These are phyloP conservation scores for Litoditis marina DNA, from an alignment of 2,888 invertebrate genomes.

Conservation along the genomic window DNA sequence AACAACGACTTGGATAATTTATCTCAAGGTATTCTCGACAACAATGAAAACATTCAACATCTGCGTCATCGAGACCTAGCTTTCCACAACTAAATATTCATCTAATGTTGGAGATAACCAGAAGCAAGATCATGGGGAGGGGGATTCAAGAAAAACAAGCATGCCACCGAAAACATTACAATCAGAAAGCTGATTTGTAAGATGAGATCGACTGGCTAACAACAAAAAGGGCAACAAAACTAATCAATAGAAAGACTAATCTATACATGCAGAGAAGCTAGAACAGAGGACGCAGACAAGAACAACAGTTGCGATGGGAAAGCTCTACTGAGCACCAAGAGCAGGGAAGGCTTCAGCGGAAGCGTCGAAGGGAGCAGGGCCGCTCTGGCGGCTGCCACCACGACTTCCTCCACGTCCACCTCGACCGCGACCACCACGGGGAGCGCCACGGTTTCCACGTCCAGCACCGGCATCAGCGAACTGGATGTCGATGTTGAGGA, in stretches of 20 bases:
- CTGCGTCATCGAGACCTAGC: neutral
- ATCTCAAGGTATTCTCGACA: conserved; percentile 3
- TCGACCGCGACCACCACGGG: conserved; percentile 19
- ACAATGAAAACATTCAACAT: conserved; percentile 5
- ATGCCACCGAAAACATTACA: conserved; percentile 9
- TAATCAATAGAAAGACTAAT: conserved; percentile 6
- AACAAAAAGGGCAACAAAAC: conserved; percentile 16
- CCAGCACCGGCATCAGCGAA: conserved; percentile 32
- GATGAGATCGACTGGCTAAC: conserved; percentile 15
- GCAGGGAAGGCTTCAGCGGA: conserved; percentile 53
- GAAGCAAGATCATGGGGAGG: conserved; percentile 2
- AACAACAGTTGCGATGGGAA: neutral
- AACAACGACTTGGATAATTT: too few relatives aligned
- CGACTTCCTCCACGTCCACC: conserved; percentile 35
- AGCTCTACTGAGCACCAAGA: conserved; percentile 44
- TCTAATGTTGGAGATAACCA: neutral
- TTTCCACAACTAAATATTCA: neutral
- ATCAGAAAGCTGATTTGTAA: conserved; percentile 2
- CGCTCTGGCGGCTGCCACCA: conserved; percentile 26
- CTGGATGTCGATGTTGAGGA: conserved; percentile 49
- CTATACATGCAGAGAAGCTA: conserved; percentile 1
- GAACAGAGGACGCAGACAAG: conserved; percentile 9
- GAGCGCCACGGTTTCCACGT: conserved; percentile 18
- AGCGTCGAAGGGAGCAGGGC: conserved; percentile 36
- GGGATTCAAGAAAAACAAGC: conserved; percentile 5